Percentiles rank a stretch among this genome's conserved stretches.
These are phyloP conservation scores for Zosterops lateralis DNA, from an alignment of 2,113 vertebrate genomes.

Conservation along the genomic window DNA sequence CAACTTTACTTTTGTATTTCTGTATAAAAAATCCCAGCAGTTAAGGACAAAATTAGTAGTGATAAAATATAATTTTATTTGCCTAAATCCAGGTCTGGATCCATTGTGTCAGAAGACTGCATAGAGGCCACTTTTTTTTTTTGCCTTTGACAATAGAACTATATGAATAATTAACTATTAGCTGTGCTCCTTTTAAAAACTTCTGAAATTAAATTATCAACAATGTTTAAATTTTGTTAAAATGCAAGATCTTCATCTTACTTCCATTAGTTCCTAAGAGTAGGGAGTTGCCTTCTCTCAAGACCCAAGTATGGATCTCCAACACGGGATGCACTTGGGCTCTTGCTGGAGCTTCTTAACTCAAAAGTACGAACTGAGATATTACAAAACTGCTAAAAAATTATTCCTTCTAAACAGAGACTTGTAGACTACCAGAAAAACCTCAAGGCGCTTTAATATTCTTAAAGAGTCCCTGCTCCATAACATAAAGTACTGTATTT, in stretches of 20 bases:
- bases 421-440: not conserved
- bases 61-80: not conserved
- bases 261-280: not conserved
- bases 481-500: not conserved
- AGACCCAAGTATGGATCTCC: not conserved
- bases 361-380: not conserved
- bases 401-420: not conserved
- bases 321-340: rapidly evolving
- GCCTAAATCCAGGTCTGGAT: not conserved
- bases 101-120: not conserved
- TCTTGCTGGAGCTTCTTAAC: not conserved
- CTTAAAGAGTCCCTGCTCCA: not conserved
- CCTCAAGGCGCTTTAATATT: not conserved
- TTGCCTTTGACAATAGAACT: not conserved
- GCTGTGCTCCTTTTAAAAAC: not conserved
- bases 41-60: not conserved
- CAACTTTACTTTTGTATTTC: conserved; percentile 48
- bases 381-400: not conserved
- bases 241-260: not conserved
- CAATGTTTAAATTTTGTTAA: not conserved
- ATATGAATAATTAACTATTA: not conserved
- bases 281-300: not conserved
- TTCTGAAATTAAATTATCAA: not conserved
- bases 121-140: not conserved
- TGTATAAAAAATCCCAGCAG: not conserved